phyloP scores from a whole-genome alignment of 2,797 vertebrate species.

The Coilia nasus region DNA sequence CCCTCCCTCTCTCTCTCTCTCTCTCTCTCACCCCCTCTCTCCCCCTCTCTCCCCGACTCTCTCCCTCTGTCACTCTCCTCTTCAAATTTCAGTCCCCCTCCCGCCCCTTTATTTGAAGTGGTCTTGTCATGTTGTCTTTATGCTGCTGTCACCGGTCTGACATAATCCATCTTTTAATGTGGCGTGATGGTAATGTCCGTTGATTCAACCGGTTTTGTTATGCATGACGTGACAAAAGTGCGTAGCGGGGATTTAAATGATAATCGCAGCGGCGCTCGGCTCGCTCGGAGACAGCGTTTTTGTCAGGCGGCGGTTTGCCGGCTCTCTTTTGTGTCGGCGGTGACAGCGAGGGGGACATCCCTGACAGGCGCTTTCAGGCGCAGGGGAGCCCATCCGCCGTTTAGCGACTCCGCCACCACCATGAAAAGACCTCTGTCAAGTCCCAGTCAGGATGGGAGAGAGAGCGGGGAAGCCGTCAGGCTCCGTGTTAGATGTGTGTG shows the following conservation, averaged over 20 bases:
- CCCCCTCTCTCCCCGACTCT: background rate
- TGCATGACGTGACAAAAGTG: slow-evolving; percentile 26
- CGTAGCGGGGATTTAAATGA: slow-evolving; percentile 20
- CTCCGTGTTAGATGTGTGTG: background rate
- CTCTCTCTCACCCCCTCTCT: background rate
- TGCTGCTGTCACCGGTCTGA: slow-evolving; percentile 23
- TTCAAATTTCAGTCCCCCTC: background rate
- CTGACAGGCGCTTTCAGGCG: slow-evolving; percentile 22
- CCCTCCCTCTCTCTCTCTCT: background rate
- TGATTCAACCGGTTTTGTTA: slow-evolving; percentile 24
- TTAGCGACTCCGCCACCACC: background rate
- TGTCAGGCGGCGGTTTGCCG: background rate
- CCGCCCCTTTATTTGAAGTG: slow-evolving; percentile 3
- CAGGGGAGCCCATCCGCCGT: slow-evolving; percentile 5
- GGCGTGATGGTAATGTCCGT: slow-evolving; percentile 23
- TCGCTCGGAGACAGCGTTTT: background rate
- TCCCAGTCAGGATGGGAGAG: slow-evolving; percentile 8
- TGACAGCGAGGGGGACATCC: slow-evolving; percentile 24
- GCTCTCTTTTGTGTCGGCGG: slow-evolving; percentile 21
- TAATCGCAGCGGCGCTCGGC: background rate
- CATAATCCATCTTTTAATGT: slow-evolving; percentile 24
- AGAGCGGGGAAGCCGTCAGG: slow-evolving; percentile 7
- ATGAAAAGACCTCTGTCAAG: slow-evolving; percentile 23
- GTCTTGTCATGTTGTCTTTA: slow-evolving; percentile 22
- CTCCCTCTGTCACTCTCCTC: background rate